Percentiles rank a stretch among this genome's conserved stretches.
These are phyloP conservation scores for Uropetala carovei DNA, from an alignment of 2,888 invertebrate genomes.

Conservation along the genomic window DNA sequence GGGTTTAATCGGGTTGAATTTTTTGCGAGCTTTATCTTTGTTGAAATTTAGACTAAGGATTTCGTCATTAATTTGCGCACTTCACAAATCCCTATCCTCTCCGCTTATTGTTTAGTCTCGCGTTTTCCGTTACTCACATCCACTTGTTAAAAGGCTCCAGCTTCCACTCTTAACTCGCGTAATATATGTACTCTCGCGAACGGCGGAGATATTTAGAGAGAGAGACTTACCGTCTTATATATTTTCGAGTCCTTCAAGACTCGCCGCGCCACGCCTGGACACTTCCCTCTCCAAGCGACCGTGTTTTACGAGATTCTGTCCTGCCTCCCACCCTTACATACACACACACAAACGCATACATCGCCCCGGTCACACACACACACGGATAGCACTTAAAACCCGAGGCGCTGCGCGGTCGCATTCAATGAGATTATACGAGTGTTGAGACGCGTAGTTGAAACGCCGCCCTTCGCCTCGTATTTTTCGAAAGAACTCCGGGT, in stretches of 20 bases:
- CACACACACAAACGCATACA: too few relatives aligned
- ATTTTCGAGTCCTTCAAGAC: not conserved
- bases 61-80: not conserved
- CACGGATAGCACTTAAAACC: not conserved
- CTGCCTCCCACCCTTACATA: not conserved
- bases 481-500: too few relatives aligned
- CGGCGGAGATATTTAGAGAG: not conserved
- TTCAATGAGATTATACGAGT: not conserved
- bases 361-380: not conserved
- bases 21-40: too few relatives aligned
- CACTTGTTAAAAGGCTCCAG: slow-evolving; percentile 27
- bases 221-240: slow-evolving; percentile 8
- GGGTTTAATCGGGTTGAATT: too few relatives aligned
- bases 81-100: not conserved
- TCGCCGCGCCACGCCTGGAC: not conserved
- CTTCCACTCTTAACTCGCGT: not conserved
- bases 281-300: not conserved
- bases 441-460: too few relatives aligned
- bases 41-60: not conserved
- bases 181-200: not conserved
- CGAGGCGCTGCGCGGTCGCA: not conserved
- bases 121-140: not conserved
- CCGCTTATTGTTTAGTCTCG: not conserved
- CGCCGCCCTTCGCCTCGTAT: too few relatives aligned
- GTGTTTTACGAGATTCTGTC: too few relatives aligned